Percentiles rank a stretch among this genome's conserved stretches.
Conservation (phyloP, 1,140 invertebrate species). For the Portunus trituberculatus region DNA sequence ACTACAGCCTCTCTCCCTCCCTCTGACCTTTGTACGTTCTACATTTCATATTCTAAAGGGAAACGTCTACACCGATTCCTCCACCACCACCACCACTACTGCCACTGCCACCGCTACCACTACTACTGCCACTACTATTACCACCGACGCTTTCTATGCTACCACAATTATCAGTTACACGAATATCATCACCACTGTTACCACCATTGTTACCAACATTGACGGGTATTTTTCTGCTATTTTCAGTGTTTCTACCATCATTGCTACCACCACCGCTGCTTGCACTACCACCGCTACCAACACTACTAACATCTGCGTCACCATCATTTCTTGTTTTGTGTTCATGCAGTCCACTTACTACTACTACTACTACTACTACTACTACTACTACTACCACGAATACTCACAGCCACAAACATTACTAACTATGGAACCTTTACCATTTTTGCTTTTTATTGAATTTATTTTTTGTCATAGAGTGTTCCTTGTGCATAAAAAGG, state of each 20-base stretch:
- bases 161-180: not conserved
- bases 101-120: not conserved
- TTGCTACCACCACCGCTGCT: not conserved
- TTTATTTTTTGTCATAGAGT: too few species aligned
- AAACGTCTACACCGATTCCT: not conserved
- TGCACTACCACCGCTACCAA: not conserved
- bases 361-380: too few species aligned
- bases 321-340: too few species aligned
- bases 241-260: not conserved
- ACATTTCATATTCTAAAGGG: slow-evolving; percentile 23
- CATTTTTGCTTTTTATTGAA: too few species aligned
- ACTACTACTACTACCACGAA: too few species aligned
- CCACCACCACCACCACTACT: not conserved
- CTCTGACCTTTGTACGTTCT: slow-evolving; percentile 31
- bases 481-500: too few species aligned
- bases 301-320: not conserved
- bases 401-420: too few species aligned
- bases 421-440: too few species aligned
- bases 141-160: not conserved
- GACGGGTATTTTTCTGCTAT: not conserved
- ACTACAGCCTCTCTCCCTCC: not conserved
- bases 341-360: too few species aligned
- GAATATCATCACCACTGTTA: not conserved
- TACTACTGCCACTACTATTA: not conserved
- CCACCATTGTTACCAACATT: not conserved